These are phyloP conservation scores for Megastigmus dorsalis DNA, from an alignment of 2,888 invertebrate species.

Conservation along the genomic window DNA sequence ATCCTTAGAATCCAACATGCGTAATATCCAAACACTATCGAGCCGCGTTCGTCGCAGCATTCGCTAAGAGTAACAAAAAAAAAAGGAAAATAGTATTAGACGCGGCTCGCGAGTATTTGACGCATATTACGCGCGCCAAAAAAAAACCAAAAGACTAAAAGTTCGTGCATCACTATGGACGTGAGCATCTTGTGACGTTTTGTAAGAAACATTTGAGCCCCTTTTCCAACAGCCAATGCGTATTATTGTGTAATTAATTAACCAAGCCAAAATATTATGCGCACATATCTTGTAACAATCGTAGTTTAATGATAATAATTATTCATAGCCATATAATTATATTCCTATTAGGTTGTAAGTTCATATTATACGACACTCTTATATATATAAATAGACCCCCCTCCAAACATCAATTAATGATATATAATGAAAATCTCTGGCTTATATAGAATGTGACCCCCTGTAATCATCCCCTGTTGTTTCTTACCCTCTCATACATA, in stretches of 20 bases:
- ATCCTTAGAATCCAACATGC: conserved; percentile 18
- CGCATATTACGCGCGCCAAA: too few relatives aligned
- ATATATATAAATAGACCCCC: conserved; percentile 20
- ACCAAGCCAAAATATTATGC: background rate
- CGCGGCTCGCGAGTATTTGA: conserved; percentile 12
- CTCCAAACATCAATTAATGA: too few relatives aligned
- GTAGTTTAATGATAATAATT: too few relatives aligned
- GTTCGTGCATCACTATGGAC: background rate
- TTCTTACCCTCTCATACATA: conserved; percentile 24
- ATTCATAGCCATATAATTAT: too few relatives aligned
- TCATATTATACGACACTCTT: conserved; percentile 10
- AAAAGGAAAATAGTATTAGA: background rate
- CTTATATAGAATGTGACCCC: conserved; percentile 39
- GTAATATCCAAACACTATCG: background rate
- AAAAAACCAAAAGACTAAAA: too few relatives aligned
- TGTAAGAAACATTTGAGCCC: conserved; percentile 13
- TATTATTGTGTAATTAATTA: too few relatives aligned
- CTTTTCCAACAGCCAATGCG: conserved; percentile 5
- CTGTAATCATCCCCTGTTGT: background rate
- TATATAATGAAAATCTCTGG: conserved; percentile 24
- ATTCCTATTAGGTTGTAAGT: conserved; percentile 11
- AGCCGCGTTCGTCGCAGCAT: background rate
- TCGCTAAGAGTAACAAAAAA: background rate
- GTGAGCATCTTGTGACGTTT: conserved; percentile 45
- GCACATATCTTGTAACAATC: background rate